These are phyloP conservation scores for Caenorhabditis parvicauda DNA, from an alignment of 2,888 invertebrate genomes.

Conservation along the genomic window DNA sequence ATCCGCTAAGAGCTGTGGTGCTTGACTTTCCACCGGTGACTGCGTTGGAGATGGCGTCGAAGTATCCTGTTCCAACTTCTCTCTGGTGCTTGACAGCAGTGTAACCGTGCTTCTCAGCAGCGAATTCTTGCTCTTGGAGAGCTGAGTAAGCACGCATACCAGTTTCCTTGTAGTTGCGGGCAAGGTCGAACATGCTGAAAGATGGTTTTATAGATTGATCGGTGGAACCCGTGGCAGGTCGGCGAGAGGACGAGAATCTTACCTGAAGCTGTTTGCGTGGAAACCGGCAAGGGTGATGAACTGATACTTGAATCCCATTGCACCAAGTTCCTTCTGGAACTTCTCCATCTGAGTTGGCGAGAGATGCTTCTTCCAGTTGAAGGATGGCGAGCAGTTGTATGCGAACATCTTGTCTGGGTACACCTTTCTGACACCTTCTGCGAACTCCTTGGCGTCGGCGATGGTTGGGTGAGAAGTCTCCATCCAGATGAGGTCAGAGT, in stretches of 20 bases:
- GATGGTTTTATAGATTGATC: not conserved
- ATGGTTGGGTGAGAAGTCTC: constrained; percentile 63
- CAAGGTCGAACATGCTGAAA: constrained; percentile 63
- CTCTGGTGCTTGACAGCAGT: constrained; percentile 65
- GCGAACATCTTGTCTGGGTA: constrained; percentile 62
- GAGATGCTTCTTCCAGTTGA: constrained; percentile 64
- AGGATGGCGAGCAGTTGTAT: constrained; percentile 63
- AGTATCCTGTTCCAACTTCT: constrained; percentile 65
- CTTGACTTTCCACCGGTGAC: constrained; percentile 52
- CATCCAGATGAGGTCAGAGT: constrained; percentile 64
- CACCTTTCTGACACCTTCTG: constrained; percentile 59
- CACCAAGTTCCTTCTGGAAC: constrained; percentile 62
- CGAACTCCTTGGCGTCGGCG: constrained; percentile 60
- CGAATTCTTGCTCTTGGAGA: constrained; percentile 63
- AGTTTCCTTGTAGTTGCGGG: constrained; percentile 59
- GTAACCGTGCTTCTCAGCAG: constrained; percentile 60
- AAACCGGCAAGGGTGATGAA: constrained; percentile 65
- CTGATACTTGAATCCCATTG: constrained; percentile 65
- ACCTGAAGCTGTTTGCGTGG: constrained; percentile 60
- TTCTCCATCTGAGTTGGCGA: constrained; percentile 60
- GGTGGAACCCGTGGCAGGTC: too few species aligned
- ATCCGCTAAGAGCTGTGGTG: constrained; percentile 60
- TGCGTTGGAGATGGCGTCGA: constrained; percentile 62
- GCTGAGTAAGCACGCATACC: constrained; percentile 63
- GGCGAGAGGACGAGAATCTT: too few species aligned